phyloP scores from a whole-genome alignment of 2,888 invertebrate species.

The Xanthia togata region DNA sequence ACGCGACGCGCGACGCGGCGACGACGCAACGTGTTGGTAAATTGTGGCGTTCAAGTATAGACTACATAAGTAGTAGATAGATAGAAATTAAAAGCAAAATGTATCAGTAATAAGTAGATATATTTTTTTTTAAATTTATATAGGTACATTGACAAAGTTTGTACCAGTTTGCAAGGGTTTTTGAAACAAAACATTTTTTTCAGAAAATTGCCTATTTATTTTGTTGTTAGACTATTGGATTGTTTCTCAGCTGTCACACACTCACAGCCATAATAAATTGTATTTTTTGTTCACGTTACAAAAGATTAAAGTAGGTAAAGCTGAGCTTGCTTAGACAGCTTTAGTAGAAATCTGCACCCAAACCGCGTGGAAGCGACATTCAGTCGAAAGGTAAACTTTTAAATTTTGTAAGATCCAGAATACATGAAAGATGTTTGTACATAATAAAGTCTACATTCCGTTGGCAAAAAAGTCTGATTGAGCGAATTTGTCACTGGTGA shows the following conservation, averaged over 20 bases:
- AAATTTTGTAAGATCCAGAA: background rate
- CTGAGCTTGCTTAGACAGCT: background rate
- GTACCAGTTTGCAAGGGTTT: too few species aligned
- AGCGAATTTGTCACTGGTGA: constrained; percentile 2
- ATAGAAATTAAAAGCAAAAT: too few species aligned
- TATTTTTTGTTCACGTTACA: background rate
- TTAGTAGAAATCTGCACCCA: background rate
- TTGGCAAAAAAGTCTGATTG: background rate
- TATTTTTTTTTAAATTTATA: background rate
- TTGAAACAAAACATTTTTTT: background rate
- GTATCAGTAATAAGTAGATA: too few species aligned
- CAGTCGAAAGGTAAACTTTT: background rate
- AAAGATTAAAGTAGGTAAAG: too few species aligned
- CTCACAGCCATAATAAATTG: background rate
- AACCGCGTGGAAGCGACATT: background rate
- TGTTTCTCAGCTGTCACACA: background rate
- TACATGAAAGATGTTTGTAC: background rate
- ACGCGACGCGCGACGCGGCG: background rate
- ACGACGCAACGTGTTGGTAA: background rate
- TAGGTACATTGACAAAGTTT: background rate
- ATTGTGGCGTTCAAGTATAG: background rate
- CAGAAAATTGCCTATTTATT: too few species aligned
- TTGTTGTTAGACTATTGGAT: background rate
- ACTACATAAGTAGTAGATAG: too few species aligned
- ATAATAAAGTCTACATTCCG: background rate